phyloP scores from a whole-genome alignment of 2,113 vertebrate species.

The Callaeas wilsoni region DNA sequence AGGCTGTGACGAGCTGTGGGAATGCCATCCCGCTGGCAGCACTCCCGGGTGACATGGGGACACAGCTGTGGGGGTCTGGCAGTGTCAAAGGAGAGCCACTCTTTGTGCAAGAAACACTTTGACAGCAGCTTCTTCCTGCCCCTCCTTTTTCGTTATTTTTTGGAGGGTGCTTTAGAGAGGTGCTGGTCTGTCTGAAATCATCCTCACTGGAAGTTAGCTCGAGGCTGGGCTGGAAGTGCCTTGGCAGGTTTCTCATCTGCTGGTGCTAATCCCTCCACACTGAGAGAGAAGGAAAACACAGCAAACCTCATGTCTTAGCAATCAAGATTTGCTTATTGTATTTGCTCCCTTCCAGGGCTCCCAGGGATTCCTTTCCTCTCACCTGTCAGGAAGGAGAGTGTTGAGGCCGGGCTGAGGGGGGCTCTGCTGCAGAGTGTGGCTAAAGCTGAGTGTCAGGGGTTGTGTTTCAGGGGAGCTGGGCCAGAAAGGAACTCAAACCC shows the following conservation, averaged over 20 bases:
- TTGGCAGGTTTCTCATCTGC: not conserved
- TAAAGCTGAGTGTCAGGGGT: not conserved
- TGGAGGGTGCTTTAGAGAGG: not conserved
- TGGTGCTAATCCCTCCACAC: not conserved
- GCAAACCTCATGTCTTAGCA: not conserved
- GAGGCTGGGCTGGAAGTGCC: not conserved
- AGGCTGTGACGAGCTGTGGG: not conserved
- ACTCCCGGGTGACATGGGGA: not conserved
- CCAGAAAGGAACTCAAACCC: not conserved
- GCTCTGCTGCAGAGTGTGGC: not conserved
- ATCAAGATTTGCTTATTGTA: not conserved
- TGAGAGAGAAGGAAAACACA: not conserved
- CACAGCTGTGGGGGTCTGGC: not conserved
- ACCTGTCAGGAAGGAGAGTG: fast-evolving
- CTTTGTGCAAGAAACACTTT: not conserved
- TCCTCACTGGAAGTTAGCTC: not conserved
- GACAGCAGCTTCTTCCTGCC: not conserved
- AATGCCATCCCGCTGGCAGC: not conserved
- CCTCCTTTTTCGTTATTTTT: not conserved
- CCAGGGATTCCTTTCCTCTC: not conserved
- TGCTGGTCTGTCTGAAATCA: not conserved
- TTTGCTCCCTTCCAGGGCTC: not conserved
- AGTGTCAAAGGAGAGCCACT: not conserved
- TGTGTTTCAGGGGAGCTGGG: not conserved
- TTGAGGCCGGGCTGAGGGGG: not conserved